Percentiles rank a stretch among this genome's conserved stretches.
Evolutionary conservation across 2,888 invertebrate species (phyloP).

Genomic region (Dione vanillae): DNA sequence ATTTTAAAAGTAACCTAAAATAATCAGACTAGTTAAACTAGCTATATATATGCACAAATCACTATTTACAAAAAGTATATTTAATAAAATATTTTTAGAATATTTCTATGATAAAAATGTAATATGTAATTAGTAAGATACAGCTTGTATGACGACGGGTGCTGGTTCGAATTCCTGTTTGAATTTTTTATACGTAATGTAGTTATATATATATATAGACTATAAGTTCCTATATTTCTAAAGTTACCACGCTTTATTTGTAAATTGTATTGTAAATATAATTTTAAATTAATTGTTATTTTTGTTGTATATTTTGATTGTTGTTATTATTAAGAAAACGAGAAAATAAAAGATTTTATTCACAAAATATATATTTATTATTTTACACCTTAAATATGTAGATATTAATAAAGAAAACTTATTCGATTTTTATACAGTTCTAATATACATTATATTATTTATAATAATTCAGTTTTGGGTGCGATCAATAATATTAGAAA

Average conservation of each 20-base stretch:
- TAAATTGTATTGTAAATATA: constrained; percentile 7
- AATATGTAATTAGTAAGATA: too few species aligned
- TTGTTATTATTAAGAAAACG: not conserved
- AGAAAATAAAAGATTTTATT: constrained; percentile 16
- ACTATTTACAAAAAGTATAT: too few species aligned
- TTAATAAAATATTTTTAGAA: too few species aligned
- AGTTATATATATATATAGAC: not conserved
- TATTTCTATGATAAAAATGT: too few species aligned
- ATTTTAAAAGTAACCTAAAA: too few species aligned
- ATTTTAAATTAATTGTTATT: not conserved
- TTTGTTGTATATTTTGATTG: constrained; percentile 1
- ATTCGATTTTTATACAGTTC: constrained; percentile 57
- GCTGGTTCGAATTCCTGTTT: not conserved
- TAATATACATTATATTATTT: constrained; percentile 55
- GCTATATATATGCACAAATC: too few species aligned
- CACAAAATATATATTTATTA: constrained; percentile 44
- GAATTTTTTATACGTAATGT: not conserved
- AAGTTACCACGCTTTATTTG: not conserved
- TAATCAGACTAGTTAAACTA: too few species aligned
- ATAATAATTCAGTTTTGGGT: constrained; percentile 62
- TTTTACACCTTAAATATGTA: constrained; percentile 34
- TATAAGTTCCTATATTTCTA: not conserved
- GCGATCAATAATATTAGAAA: constrained; percentile 68
- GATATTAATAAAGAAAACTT: constrained; percentile 38
- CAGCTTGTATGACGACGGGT: not conserved